phyloP scores from a whole-genome alignment of 2,113 vertebrate species.

The Trogon melanurus region DNA sequence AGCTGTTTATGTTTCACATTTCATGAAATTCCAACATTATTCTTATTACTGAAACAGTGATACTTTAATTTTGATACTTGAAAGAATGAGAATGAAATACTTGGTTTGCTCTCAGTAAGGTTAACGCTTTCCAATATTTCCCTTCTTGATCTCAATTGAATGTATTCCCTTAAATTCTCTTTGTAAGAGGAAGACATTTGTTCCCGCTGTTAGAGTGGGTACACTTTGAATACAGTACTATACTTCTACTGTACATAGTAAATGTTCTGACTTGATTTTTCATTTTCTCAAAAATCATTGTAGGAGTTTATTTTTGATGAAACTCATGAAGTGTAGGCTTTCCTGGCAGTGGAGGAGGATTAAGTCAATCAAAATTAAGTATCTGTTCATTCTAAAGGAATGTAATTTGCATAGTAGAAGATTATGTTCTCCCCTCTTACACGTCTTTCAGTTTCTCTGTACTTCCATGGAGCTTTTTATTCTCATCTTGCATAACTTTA shows the following conservation, averaged over 20 bases:
- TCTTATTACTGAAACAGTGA: background rate
- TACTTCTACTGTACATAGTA: background rate
- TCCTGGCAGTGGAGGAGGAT: conserved; percentile 1
- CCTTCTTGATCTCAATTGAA: background rate
- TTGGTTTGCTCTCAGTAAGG: background rate
- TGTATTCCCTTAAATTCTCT: background rate
- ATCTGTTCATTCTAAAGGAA: conserved; percentile 24
- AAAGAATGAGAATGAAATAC: background rate
- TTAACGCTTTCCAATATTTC: background rate
- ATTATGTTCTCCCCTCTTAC: background rate
- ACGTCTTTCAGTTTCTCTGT: background rate
- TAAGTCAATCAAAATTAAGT: conserved; percentile 52
- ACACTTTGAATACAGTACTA: background rate
- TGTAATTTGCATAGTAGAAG: conserved; percentile 11
- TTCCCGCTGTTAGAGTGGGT: background rate
- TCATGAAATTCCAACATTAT: background rate
- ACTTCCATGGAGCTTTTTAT: background rate
- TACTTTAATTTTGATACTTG: background rate
- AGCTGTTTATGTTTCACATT: background rate
- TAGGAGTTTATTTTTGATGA: background rate
- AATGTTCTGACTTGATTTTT: background rate
- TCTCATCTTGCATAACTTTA: background rate
- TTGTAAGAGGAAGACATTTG: background rate
- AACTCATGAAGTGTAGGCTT: conserved; percentile 5
- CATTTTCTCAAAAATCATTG: background rate